Evolutionary conservation across 2,888 invertebrate genomes (phyloP).

Genomic region (Chrysodeixis includens): DNA sequence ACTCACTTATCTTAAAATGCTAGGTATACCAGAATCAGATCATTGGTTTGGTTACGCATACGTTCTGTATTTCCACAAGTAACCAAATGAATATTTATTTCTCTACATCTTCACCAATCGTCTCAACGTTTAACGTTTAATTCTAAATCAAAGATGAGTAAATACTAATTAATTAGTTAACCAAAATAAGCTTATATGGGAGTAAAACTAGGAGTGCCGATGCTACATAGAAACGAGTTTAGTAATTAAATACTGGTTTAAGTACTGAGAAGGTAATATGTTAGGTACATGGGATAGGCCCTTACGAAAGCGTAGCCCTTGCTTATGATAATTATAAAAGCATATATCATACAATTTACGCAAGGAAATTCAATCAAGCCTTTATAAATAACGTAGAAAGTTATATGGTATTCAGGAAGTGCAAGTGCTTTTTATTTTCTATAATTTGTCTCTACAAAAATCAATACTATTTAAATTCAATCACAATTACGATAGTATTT

Average conservation of each 20-base stretch:
- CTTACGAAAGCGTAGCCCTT: constrained; percentile 39
- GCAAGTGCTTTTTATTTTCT: background rate
- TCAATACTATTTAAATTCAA: no score
- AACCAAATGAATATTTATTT: background rate
- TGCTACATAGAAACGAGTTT: constrained; percentile 1
- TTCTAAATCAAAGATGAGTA: constrained; percentile 19
- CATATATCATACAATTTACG: constrained; percentile 28
- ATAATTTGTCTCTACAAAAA: no score
- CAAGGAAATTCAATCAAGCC: constrained; percentile 16
- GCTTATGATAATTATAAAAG: constrained; percentile 24
- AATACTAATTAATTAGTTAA: no score
- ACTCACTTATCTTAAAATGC: no score
- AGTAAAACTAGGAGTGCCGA: constrained; percentile 21
- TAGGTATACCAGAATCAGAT: no score
- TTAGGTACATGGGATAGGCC: constrained; percentile 16
- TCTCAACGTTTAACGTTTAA: background rate
- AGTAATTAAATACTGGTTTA: constrained; percentile 18
- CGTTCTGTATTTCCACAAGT: background rate
- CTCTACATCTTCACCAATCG: constrained; percentile 8
- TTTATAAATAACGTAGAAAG: constrained; percentile 2
- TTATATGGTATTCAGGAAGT: background rate
- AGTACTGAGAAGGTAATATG: background rate
- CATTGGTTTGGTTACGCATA: background rate
- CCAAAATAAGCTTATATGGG: constrained; percentile 11
- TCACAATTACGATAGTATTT: no score